Conservation (phyloP, 2,113 vertebrate genomes). For the Channa argus region DNA sequence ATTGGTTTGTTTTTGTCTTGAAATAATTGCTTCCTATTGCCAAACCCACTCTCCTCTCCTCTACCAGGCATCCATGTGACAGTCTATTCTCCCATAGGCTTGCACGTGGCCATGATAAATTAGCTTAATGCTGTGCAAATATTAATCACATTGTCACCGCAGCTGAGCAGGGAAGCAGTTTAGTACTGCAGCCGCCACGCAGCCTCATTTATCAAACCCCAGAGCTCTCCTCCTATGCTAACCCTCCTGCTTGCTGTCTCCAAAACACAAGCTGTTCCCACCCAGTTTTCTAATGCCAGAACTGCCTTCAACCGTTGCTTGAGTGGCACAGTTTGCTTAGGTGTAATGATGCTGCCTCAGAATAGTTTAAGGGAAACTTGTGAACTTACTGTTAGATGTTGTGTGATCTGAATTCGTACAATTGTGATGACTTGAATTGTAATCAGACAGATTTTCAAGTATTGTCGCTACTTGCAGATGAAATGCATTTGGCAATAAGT, state of each 20-base stretch:
- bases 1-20: conserved; percentile 61
- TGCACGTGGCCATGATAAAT: conserved; percentile 80
- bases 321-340: conserved; percentile 26
- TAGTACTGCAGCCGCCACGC: conserved; percentile 68
- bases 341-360: conserved; percentile 4
- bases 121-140: conserved; percentile 80
- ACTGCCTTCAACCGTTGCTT: conserved; percentile 38
- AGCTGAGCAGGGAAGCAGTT: conserved; percentile 81
- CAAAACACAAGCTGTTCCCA: conserved; percentile 73
- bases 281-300: conserved; percentile 51
- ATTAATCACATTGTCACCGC: conserved; percentile 85
- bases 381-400: no score
- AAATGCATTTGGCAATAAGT: conserved; percentile 7
- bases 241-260: conserved; percentile 62
- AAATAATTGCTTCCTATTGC: conserved; percentile 63
- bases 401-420: background rate
- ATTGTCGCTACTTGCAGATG: background rate
- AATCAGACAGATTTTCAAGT: background rate
- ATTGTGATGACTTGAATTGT: background rate
- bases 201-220: conserved; percentile 82
- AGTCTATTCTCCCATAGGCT: conserved; percentile 66
- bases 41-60: conserved; percentile 42
- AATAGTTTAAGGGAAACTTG: no score
- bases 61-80: conserved; percentile 71
- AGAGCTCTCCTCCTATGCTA: conserved; percentile 63